Evolutionary conservation across 2,888 invertebrate genomes (phyloP).

Genomic region (Ormyrus thymus): DNA sequence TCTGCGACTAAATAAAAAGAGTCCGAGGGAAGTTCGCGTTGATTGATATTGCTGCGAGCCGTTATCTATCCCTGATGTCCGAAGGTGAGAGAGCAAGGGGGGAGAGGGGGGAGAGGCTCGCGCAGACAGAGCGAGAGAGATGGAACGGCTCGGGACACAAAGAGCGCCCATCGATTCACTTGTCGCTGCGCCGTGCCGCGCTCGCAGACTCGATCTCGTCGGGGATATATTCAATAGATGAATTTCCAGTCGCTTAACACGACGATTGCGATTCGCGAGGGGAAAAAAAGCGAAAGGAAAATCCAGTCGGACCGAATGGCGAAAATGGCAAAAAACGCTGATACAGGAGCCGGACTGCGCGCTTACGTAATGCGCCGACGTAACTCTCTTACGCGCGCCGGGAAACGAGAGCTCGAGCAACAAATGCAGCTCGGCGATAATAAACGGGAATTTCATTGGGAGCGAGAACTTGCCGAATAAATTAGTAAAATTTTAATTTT

Average conservation of each 20-base stretch:
- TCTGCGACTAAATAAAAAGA: constrained; percentile 28
- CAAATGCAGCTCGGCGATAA: too few relatives aligned
- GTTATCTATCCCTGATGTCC: constrained; percentile 50
- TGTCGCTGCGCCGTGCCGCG: constrained; percentile 19
- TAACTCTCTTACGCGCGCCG: background rate
- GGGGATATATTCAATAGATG: constrained; percentile 39
- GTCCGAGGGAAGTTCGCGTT: constrained; percentile 29
- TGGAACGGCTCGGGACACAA: constrained; percentile 22
- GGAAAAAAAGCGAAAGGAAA: constrained; percentile 12
- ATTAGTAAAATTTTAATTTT: too few relatives aligned
- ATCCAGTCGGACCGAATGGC: background rate
- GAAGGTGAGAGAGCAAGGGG: constrained; percentile 13
- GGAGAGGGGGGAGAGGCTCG: background rate
- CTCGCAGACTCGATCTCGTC: constrained; percentile 18
- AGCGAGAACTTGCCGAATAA: too few relatives aligned
- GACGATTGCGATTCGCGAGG: constrained; percentile 46
- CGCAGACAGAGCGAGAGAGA: background rate
- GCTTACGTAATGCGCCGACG: constrained; percentile 41
- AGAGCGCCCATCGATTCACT: constrained; percentile 50
- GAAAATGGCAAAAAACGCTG: background rate
- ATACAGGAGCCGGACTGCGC: background rate
- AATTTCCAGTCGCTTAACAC: constrained; percentile 57
- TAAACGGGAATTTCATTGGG: too few relatives aligned
- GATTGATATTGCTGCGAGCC: constrained; percentile 52
- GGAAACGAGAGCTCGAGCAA: too few relatives aligned